phyloP scores from a whole-genome alignment of 2,797 vertebrate genomes.

The Garrulus glandarius region DNA sequence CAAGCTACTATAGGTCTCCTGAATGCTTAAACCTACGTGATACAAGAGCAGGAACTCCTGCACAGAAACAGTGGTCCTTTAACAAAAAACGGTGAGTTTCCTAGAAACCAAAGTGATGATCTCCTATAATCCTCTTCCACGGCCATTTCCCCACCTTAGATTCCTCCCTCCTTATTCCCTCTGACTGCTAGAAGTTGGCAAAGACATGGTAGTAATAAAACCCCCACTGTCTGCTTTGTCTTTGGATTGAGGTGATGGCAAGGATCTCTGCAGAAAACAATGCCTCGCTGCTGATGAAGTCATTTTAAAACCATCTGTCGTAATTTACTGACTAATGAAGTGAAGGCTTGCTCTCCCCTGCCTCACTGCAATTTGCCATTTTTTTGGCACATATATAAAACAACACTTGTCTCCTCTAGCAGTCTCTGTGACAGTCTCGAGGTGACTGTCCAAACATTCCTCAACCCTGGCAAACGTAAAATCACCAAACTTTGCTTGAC shows the following conservation, averaged over 20 bases:
- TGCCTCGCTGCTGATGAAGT: background rate
- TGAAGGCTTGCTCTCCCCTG: background rate
- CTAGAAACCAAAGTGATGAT: background rate
- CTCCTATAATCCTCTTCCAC: background rate
- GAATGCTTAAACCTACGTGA: rapidly evolving
- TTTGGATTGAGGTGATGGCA: background rate
- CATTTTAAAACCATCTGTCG: conserved; percentile 43
- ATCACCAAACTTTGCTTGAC: background rate
- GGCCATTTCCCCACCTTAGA: background rate
- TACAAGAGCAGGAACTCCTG: background rate
- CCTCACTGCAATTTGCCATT: background rate
- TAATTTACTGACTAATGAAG: conserved; percentile 41
- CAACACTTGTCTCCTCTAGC: background rate
- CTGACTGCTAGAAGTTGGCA: background rate
- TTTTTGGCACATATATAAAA: background rate
- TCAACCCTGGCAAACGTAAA: background rate
- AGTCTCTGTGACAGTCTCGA: background rate
- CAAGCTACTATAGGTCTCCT: rapidly evolving
- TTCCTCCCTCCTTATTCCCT: background rate
- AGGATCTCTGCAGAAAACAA: conserved; percentile 20
- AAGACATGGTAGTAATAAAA: background rate
- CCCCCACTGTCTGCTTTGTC: background rate
- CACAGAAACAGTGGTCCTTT: background rate
- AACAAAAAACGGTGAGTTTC: background rate
- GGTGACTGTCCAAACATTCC: background rate